phyloP scores from a whole-genome alignment of 2,888 invertebrate species.

The Lutraria lutraria region DNA sequence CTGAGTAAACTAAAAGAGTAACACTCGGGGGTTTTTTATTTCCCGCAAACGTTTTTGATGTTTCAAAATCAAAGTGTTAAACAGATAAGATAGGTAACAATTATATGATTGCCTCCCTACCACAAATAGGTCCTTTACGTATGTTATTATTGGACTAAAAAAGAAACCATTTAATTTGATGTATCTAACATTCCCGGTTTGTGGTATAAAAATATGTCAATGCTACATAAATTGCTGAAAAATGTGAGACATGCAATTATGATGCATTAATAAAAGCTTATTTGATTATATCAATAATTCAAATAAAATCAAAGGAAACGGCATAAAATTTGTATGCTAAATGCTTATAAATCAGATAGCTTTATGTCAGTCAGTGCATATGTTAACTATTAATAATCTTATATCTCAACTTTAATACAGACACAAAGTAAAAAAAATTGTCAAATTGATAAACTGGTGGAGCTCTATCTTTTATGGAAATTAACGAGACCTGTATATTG shows the following conservation, averaged over 20 bases:
- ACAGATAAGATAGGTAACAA: background rate
- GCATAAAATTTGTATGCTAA: background rate
- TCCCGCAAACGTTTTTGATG: background rate
- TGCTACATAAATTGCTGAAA: background rate
- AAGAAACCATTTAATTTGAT: background rate
- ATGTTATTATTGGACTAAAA: background rate
- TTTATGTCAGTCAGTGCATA: slow-evolving; percentile 6
- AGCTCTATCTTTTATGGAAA: background rate
- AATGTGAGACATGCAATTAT: background rate
- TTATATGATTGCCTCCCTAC: background rate
- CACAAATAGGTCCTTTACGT: background rate
- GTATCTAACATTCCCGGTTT: background rate
- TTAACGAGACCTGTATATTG: background rate
- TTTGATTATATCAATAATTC: background rate
- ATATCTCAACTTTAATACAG: background rate
- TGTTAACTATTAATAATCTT: slow-evolving; percentile 4
- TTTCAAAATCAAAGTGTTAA: background rate
- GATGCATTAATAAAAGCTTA: background rate
- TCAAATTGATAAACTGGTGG: background rate
- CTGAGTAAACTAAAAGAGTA: background rate
- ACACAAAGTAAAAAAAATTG: background rate
- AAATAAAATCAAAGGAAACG: background rate
- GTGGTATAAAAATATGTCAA: background rate
- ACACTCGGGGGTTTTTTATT: background rate
- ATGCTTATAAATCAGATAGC: background rate